A percentile compares a stretch with the other conserved stretches of the same genome.
These are phyloP conservation scores for Pristionchus entomophagus DNA, from an alignment of 2,888 invertebrate genomes.

Conservation along the genomic window DNA sequence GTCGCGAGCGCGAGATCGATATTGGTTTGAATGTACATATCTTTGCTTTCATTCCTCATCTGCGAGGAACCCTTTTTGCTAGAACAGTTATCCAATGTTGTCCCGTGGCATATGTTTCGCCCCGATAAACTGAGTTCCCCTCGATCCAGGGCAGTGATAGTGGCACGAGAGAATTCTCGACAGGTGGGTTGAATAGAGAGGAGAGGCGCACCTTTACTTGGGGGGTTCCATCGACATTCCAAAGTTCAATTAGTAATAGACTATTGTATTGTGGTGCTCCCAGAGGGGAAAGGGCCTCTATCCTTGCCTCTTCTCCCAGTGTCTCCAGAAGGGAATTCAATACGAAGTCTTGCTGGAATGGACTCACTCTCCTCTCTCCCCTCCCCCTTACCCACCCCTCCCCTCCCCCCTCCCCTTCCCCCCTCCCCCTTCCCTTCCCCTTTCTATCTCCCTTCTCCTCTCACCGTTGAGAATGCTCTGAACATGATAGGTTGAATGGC, in stretches of 20 bases:
- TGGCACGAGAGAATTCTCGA: no score
- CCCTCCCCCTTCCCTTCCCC: background rate
- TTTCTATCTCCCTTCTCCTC: background rate
- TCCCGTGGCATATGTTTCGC: no score
- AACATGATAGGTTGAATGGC: slow-evolving; percentile 30
- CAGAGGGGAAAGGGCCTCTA: background rate
- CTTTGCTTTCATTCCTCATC: no score
- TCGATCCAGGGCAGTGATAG: no score
- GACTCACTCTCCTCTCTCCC: background rate
- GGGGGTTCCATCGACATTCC: slow-evolving; percentile 22
- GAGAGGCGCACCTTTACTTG: background rate
- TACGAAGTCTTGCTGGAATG: slow-evolving; percentile 43
- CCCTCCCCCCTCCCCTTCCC: background rate
- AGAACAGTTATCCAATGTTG: no score
- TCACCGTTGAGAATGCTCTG: slow-evolving; percentile 30
- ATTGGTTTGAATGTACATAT: no score
- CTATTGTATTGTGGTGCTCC: slow-evolving; percentile 26
- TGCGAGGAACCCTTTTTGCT: no score
- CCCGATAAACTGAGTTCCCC: no score
- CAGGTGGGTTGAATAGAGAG: no score
- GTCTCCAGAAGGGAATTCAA: slow-evolving; percentile 13
- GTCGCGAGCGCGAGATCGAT: background rate
- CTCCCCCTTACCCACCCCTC: no score
- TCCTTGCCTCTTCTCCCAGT: background rate
- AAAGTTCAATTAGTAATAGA: slow-evolving; percentile 33